These are phyloP conservation scores for Orycteropus afer DNA, from an alignment of 2,113 vertebrate genomes.

Conservation along the genomic window DNA sequence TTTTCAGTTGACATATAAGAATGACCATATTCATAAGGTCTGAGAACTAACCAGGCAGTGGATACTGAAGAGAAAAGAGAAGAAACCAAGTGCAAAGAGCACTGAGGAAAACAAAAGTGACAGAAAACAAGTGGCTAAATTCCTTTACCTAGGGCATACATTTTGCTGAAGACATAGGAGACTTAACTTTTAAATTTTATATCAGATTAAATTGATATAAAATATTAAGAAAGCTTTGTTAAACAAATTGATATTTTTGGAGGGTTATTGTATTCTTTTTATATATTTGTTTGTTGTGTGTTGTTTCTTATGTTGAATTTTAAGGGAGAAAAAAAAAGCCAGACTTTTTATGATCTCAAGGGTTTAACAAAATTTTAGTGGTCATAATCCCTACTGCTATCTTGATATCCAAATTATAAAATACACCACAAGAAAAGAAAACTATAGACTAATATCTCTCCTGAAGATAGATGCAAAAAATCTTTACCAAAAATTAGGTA, in stretches of 20 bases:
- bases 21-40: background rate
- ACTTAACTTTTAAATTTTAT: constrained; percentile 20
- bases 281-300: background rate
- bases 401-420: background rate
- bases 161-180: background rate
- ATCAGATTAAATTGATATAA: constrained; percentile 4
- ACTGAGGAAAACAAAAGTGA: background rate
- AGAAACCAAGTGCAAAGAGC: background rate
- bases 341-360: background rate
- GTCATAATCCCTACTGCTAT: background rate
- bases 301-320: background rate
- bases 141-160: background rate
- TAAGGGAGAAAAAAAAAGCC: background rate
- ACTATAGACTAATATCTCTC: background rate
- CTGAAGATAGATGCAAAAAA: constrained; percentile 27
- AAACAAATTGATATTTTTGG: background rate
- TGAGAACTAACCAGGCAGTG: background rate
- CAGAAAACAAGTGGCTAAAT: background rate
- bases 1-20: background rate
- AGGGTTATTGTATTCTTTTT: background rate
- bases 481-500: background rate
- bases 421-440: background rate
- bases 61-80: background rate
- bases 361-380: background rate
- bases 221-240: background rate